phyloP scores from a whole-genome alignment of 2,888 invertebrate species.

The Odontothrips loti region DNA sequence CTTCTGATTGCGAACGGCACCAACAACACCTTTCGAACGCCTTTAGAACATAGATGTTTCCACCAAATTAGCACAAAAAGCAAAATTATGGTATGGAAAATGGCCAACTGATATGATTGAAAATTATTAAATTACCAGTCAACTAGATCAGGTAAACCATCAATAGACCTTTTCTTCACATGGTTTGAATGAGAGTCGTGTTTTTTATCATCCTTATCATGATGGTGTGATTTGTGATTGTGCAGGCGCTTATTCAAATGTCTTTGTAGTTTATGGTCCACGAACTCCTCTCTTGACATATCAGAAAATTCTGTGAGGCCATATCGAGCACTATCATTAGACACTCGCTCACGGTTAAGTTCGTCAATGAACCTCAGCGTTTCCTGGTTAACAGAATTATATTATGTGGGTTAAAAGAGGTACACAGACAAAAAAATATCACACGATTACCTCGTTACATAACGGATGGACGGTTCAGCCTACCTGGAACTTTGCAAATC shows the following conservation, averaged over 20 bases:
- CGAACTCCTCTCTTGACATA: slow-evolving; percentile 58
- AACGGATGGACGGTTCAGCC: neutral
- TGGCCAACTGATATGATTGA: too few relatives aligned
- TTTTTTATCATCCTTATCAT: neutral
- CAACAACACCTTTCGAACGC: slow-evolving; percentile 62
- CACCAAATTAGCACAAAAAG: slow-evolving; percentile 30
- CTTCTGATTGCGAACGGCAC: slow-evolving; percentile 66
- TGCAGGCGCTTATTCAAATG: slow-evolving; percentile 40
- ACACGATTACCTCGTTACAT: neutral
- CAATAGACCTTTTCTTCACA: slow-evolving; percentile 38
- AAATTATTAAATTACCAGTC: slow-evolving; percentile 50
- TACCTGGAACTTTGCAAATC: slow-evolving; percentile 21
- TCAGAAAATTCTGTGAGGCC: slow-evolving; percentile 61
- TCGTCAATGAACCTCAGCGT: slow-evolving; percentile 51
- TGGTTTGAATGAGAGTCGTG: slow-evolving; percentile 30
- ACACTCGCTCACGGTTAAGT: slow-evolving; percentile 49
- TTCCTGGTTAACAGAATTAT: slow-evolving; percentile 47
- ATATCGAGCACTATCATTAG: slow-evolving; percentile 52
- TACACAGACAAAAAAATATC: neutral
- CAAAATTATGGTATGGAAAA: slow-evolving; percentile 28
- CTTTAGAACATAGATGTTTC: slow-evolving; percentile 48
- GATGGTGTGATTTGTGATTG: slow-evolving; percentile 32
- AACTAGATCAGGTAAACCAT: slow-evolving; percentile 49
- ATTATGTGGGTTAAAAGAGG: slow-evolving; percentile 43
- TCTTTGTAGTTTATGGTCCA: slow-evolving; percentile 48